These are phyloP conservation scores for Mimas tiliae DNA, from an alignment of 2,888 invertebrate genomes.

Conservation along the genomic window DNA sequence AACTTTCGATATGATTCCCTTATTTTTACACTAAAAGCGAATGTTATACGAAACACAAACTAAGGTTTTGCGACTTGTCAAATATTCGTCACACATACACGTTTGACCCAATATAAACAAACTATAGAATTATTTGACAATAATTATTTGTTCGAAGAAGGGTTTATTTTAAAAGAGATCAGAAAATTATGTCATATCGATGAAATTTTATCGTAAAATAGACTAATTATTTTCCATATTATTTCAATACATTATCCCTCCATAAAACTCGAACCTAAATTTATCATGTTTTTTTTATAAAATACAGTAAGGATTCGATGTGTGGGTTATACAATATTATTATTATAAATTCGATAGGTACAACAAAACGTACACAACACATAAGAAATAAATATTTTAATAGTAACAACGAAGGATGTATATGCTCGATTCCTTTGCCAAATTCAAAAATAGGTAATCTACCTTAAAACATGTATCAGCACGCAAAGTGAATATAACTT, in stretches of 20 bases:
- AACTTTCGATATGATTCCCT: constrained; percentile 80
- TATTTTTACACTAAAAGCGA: constrained; percentile 68
- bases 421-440: constrained; percentile 22
- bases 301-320: constrained; percentile 37
- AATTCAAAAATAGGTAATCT: no score
- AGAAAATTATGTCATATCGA: neutral
- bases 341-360: constrained; percentile 19
- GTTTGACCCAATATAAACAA: constrained; percentile 26
- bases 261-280: constrained; percentile 6
- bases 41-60: constrained; percentile 53
- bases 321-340: constrained; percentile 36
- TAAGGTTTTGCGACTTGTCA: constrained; percentile 37
- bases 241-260: neutral
- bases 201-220: constrained; percentile 11
- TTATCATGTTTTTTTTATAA: constrained; percentile 18
- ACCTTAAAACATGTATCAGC: no score
- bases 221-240: constrained; percentile 3
- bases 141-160: constrained; percentile 15
- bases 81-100: constrained; percentile 33
- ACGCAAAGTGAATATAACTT: no score
- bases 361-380: constrained; percentile 24
- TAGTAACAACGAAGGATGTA: constrained; percentile 13
- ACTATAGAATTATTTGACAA: constrained; percentile 19
- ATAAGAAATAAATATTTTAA: constrained; percentile 28
- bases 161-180: constrained; percentile 4